phyloP scores from a whole-genome alignment of 2,888 invertebrate species.

The Tetramorium bicarinatum region DNA sequence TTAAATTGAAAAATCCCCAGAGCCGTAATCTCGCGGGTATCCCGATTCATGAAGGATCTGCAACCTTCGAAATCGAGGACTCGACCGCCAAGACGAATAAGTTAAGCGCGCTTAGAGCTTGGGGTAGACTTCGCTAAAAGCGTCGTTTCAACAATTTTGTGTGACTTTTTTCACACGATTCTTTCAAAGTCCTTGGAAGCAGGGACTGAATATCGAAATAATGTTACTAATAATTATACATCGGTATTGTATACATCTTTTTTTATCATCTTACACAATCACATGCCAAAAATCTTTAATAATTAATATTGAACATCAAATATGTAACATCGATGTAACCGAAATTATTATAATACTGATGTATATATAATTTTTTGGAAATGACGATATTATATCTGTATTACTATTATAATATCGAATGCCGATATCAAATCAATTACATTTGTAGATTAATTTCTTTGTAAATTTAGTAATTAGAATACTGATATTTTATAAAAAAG shows the following conservation, averaged over 20 bases:
- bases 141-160: slow-evolving; percentile 9
- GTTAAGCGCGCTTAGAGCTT: slow-evolving; percentile 26
- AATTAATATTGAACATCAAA: background rate
- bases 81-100: slow-evolving; percentile 24
- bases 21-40: slow-evolving; percentile 37
- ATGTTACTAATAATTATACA: background rate
- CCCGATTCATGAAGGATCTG: slow-evolving; percentile 20
- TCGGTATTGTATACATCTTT: background rate
- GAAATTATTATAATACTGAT: background rate
- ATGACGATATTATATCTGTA: background rate
- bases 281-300: background rate
- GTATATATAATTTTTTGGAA: background rate
- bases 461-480: background rate
- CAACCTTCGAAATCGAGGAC: slow-evolving; percentile 12
- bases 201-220: background rate
- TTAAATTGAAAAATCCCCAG: background rate
- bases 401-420: background rate
- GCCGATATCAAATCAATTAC: background rate
- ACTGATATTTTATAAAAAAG: background rate
- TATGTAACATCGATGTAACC: background rate
- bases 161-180: slow-evolving; percentile 6
- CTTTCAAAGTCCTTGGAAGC: background rate
- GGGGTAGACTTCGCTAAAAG: slow-evolving; percentile 8
- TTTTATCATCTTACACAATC: background rate
- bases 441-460: background rate